Conservation (phyloP, 2,888 invertebrate species). For the Callosobruchus maculatus region DNA sequence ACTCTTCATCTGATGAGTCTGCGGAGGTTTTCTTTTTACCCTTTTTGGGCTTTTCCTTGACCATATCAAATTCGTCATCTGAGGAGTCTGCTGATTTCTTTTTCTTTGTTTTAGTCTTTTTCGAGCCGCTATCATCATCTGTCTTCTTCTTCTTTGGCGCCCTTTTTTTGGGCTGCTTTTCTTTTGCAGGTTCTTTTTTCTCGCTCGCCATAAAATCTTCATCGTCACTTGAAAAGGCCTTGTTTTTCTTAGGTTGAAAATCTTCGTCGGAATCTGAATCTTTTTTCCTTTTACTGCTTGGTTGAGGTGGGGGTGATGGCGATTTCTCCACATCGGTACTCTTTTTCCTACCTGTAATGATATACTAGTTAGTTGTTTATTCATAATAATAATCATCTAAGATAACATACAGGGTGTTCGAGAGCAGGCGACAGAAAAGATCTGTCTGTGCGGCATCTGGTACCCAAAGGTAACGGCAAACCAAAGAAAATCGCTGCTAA, state of each 20-base stretch:
- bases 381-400: neutral
- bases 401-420: no score
- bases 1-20: neutral
- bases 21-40: neutral
- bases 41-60: constrained; percentile 1
- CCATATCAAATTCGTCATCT: constrained; percentile 15
- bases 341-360: neutral
- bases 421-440: no score
- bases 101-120: constrained; percentile 14
- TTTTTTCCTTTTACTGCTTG: neutral
- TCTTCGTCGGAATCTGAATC: constrained; percentile 6
- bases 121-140: constrained; percentile 4
- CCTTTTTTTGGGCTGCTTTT: neutral
- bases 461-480: no score
- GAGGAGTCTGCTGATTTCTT: constrained; percentile 17
- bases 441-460: no score
- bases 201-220: neutral
- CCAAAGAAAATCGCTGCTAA: no score
- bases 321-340: neutral
- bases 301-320: neutral
- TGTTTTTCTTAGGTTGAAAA: neutral
- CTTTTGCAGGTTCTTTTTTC: neutral
- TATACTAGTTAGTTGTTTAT: neutral
- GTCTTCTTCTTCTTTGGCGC: neutral
- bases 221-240: neutral